Conservation (phyloP, 2,797 vertebrate genomes). For the Pangasius sanitwongsei region DNA sequence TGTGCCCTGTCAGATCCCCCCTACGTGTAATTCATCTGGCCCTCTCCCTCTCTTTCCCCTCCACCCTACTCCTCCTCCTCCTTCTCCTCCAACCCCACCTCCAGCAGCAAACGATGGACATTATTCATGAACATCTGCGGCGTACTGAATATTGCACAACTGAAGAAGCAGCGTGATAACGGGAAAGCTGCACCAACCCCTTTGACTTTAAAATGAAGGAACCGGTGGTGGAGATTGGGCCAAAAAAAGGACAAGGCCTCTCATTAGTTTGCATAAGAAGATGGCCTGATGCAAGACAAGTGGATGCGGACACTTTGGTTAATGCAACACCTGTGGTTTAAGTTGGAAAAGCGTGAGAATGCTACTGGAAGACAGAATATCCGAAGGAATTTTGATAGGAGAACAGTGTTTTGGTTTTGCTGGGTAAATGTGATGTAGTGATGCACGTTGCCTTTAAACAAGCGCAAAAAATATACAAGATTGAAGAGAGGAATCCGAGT, state of each 20-base stretch:
- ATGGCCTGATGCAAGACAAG: neutral
- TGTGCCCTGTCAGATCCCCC: conserved; percentile 99
- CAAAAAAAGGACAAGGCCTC: conserved; percentile 48
- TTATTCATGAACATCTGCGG: conserved; percentile 99
- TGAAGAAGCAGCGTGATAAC: conserved; percentile 32
- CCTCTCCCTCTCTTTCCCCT: conserved; percentile 32
- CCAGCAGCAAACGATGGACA: conserved; percentile 86
- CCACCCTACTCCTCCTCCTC: neutral
- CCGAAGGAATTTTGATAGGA: neutral
- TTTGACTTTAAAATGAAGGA: conserved; percentile 65
- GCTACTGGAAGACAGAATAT: neutral
- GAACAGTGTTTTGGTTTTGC: neutral
- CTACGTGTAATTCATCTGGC: conserved; percentile 99
- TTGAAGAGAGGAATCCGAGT: conserved; percentile 10
- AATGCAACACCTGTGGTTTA: neutral
- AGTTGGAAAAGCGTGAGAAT: neutral
- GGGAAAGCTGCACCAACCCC: neutral
- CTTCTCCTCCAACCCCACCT: conserved; percentile 37
- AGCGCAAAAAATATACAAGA: neutral
- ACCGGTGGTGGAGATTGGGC: conserved; percentile 77
- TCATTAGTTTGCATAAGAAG: conserved; percentile 9
- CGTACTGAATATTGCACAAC: conserved; percentile 84
- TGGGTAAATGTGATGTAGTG: neutral
- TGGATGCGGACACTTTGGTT: neutral
- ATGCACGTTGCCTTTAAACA: neutral